phyloP scores from a whole-genome alignment of 1,140 invertebrate species.

The Diabrotica virgifera region DNA sequence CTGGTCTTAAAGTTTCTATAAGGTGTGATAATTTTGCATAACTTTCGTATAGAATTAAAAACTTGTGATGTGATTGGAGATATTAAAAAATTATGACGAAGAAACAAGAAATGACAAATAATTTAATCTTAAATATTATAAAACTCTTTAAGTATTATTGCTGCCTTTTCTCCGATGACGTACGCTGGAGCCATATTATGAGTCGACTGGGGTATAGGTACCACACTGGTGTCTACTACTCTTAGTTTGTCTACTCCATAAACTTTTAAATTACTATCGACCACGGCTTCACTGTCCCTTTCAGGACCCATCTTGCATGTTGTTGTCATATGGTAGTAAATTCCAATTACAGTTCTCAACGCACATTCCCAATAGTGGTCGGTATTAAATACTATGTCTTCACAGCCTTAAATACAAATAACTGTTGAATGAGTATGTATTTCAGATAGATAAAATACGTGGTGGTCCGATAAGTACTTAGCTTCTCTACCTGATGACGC shows the following conservation, averaged over 20 bases:
- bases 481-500: no score
- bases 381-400: conserved; percentile 44
- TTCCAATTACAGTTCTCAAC: conserved; percentile 60
- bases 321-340: conserved; percentile 68
- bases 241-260: conserved; percentile 65
- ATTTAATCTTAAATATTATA: conserved; percentile 16
- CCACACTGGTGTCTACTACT: conserved; percentile 74
- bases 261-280: conserved; percentile 68
- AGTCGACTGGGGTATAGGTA: conserved; percentile 64
- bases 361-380: conserved; percentile 74
- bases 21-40: no score
- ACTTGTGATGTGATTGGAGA: no score
- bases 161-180: conserved; percentile 59
- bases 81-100: no score
- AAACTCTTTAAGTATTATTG: conserved; percentile 54
- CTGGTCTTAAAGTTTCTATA: no score
- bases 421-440: neutral
- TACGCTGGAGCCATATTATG: conserved; percentile 52
- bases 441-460: neutral
- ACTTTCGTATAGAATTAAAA: no score
- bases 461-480: no score
- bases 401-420: conserved; percentile 51
- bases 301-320: conserved; percentile 75
- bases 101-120: no score
- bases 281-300: conserved; percentile 65